Evolutionary conservation across 2,113 vertebrate genomes (phyloP), one percentile per base, ranked within the genome.

Genomic region (Okapia johnstoni): DNA sequence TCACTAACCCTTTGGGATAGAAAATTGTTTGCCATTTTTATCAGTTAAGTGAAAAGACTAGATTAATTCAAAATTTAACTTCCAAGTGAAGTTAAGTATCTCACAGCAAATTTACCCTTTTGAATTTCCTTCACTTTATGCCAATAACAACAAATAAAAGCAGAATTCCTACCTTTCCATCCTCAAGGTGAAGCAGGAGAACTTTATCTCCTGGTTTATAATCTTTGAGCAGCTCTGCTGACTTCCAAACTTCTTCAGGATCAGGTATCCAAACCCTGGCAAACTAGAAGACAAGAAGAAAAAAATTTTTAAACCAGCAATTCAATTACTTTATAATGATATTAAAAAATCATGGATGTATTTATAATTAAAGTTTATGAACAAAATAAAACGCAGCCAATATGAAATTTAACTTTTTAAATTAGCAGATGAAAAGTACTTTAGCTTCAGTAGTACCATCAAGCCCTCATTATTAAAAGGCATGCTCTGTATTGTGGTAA

Each of bases 201-300:
- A 99, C 98, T 94, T 98, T 97, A 88, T 99, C 99, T 88, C 99
- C 99, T 96, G 99, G 99, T 96, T 99, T 99, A 98, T 99, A 99
- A 98, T 99, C 99, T 98, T 99, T 99, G 17, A 98, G 99, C 80
- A 99, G 99, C 97, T 99, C 99, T 95, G 99, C 99, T 43, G 99
- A 99, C 98, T 99, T 99, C 99, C 99, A 99, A 19, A 99, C 99
- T 57, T 99, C 99, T 88, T 99, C 99, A 13, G 99, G 98, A 98
- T 99, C 99, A 33, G 99, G 99, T 97, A 99, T 99, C 99, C 99
- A 99, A 96, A 99, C 99, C 98, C 99, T 99, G 96, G 99, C 99
- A 98, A 99, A 99, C 99, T 99, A 98, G 60, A 98, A 97, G 43
- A 97, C n/a, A 98, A 97, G 79, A 97, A 77, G 17, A 94, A 91